A percentile compares a stretch with the other conserved stretches of the same genome.
Evolutionary conservation across 2,888 invertebrate genomes (phyloP).

Genomic region (Ophion obscuratus): DNA sequence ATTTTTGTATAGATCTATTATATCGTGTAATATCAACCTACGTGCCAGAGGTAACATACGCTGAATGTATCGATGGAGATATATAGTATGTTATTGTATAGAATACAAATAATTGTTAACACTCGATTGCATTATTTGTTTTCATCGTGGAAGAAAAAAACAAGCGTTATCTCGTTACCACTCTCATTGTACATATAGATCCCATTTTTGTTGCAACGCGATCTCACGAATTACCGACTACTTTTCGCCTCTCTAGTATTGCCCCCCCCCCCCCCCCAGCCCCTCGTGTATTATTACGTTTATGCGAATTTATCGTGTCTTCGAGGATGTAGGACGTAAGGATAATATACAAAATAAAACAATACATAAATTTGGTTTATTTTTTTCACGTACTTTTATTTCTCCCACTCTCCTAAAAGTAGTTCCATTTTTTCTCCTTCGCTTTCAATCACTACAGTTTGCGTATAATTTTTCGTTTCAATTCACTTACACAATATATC

Average conservation of each 20-base stretch:
- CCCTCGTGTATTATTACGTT: slow-evolving; percentile 16
- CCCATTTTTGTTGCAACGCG: slow-evolving; percentile 34
- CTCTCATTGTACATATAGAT: slow-evolving; percentile 43
- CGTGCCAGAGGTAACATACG: slow-evolving; percentile 79
- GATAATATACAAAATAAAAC: slow-evolving; percentile 43
- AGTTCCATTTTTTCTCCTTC: slow-evolving; percentile 73
- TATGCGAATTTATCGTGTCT: slow-evolving; percentile 22
- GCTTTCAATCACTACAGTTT: slow-evolving; percentile 81
- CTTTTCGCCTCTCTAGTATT: slow-evolving; percentile 33
- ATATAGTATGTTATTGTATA: slow-evolving; percentile 72
- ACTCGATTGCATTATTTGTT: slow-evolving; percentile 57
- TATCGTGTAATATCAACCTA: slow-evolving; percentile 77
- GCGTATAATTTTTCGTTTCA: slow-evolving; percentile 73
- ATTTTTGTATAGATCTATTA: slow-evolving; percentile 83
- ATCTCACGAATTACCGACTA: slow-evolving; percentile 31
- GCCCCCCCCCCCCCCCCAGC: background rate
- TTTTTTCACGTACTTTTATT: slow-evolving; percentile 74
- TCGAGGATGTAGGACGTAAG: slow-evolving; percentile 11
- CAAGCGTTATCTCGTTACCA: slow-evolving; percentile 27
- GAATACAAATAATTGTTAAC: slow-evolving; percentile 71
- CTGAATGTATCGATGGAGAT: slow-evolving; percentile 69
- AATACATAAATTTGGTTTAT: slow-evolving; percentile 66
- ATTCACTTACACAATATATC: slow-evolving; percentile 67
- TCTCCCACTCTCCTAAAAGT: slow-evolving; percentile 80
- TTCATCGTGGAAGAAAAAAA: background rate